phyloP scores from a whole-genome alignment of 2,888 invertebrate species.

The Allolobophora icterica region DNA sequence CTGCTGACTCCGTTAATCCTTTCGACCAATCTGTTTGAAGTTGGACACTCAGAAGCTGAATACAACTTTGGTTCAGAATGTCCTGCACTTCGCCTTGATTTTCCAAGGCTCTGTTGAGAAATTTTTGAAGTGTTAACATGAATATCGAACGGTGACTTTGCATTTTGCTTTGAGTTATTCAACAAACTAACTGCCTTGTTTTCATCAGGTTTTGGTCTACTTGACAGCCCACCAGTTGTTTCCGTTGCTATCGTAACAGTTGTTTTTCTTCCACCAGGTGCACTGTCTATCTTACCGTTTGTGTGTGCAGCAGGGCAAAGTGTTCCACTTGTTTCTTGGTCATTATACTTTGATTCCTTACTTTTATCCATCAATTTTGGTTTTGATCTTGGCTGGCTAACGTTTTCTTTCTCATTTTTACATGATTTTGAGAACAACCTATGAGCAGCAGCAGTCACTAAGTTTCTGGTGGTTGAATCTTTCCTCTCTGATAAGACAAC shows the following conservation, averaged over 20 bases:
- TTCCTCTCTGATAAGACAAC: not conserved
- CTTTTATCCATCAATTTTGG: not conserved
- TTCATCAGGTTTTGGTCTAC: too few species aligned
- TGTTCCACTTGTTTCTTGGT: not conserved
- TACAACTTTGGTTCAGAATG: not conserved
- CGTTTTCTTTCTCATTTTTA: not conserved
- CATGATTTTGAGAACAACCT: not conserved
- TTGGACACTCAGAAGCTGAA: not conserved
- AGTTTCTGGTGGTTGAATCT: not conserved
- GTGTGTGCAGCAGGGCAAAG: not conserved
- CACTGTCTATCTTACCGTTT: not conserved
- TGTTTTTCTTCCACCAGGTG: not conserved
- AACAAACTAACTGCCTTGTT: not conserved
- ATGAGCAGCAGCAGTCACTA: not conserved
- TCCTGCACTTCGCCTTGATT: too few species aligned
- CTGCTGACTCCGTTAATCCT: conserved; percentile 1
- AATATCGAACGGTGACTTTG: not conserved
- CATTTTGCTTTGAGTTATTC: not conserved
- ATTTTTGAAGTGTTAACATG: not conserved
- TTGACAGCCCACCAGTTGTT: not conserved
- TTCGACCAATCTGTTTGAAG: not conserved
- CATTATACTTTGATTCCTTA: not conserved
- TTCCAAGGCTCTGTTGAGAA: not conserved
- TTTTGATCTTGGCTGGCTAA: not conserved
- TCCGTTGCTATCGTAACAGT: not conserved